Base-by-base conservation (phyloP, 2,113 vertebrate species). In the Martes martes region DNA sequence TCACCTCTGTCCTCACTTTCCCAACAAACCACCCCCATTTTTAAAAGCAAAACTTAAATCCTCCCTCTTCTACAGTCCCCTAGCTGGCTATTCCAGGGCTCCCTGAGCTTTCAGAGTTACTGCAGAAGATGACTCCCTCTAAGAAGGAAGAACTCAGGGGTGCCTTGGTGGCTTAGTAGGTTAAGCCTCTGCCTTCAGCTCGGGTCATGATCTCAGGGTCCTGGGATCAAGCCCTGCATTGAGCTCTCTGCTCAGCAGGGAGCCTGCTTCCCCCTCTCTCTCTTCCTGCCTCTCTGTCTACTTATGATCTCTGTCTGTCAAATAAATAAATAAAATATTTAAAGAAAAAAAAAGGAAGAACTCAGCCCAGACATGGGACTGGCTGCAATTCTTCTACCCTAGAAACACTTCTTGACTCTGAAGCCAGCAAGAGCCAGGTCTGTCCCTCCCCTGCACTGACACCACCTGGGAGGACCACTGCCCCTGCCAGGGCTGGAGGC, bases 401-500 rank as follows among this genome's bases (percentile, higher is more conserved):
- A 26, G 50, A 84, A 87, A 5, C 31, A n/a, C 7, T 55, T 67
- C 67, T 65, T 28, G 21, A 92, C 23, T 36, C 45, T 87, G 65
- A 96, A 95, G 81, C 55, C 83, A 83, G 10, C 52, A 78, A 14
- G 28, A 55, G 16, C 31, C 52, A 65, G 24, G 59, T 69, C 47
- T 87, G 67, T 73, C 42, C 65, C n/a, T 81, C 45, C 28, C 63
- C 4, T 11, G 59, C n/a, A 18, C 3, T 78, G 71, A 79, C 81
- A 69, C 52, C 61, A 26, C 79, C 31, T 52, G 13, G 4, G 31
- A 92, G 26, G 65, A 50, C 18, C 10, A 11, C 19, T 67, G 18
- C 1, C 23, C 1, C 55, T 1, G 11, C 33, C 16, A 59, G 19
- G 11, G 96, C 97, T 98, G 98, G 97, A 96, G 28, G 31, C 74